Evolutionary conservation across 2,888 invertebrate genomes (phyloP).

Genomic region (Auanema sp.): DNA sequence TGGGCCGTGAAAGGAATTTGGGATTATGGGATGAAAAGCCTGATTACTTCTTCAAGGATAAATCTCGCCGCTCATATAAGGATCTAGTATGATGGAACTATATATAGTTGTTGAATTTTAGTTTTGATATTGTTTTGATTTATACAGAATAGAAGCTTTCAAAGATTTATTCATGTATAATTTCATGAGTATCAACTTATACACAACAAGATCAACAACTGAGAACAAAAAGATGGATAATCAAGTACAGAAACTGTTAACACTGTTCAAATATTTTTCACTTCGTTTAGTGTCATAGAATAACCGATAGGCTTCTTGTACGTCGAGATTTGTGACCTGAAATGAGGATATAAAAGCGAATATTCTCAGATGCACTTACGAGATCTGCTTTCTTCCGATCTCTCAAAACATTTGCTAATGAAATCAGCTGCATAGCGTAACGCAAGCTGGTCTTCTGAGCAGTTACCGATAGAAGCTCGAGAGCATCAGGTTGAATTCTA

Average conservation of each 20-base stretch:
- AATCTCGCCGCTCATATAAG: conserved; percentile 56
- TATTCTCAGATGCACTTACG: too few species aligned
- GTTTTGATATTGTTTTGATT: conserved; percentile 2
- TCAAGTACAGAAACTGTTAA: background rate
- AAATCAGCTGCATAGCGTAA: conserved; percentile 95
- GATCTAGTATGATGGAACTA: conserved; percentile 44
- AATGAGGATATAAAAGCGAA: too few species aligned
- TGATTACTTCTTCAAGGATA: conserved; percentile 64
- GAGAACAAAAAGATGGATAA: background rate
- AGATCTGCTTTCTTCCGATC: conserved; percentile 68
- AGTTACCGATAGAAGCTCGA: conserved; percentile 86
- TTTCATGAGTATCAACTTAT: conserved; percentile 7
- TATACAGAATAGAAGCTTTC: conserved; percentile 3
- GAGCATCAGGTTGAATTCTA: conserved; percentile 81
- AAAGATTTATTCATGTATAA: conserved; percentile 4
- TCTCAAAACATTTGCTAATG: conserved; percentile 90
- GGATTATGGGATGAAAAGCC: conserved; percentile 64
- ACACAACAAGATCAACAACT: conserved; percentile 4
- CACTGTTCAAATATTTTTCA: conserved; percentile 31
- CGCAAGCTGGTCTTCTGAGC: conserved; percentile 89
- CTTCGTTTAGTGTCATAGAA: conserved; percentile 87
- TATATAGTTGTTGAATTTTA: conserved; percentile 13
- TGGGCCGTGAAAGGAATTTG: conserved; percentile 57
- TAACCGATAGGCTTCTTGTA: conserved; percentile 89
- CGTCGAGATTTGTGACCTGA: conserved; percentile 77